Conservation (phyloP, 2,797 vertebrate species). For the Brotula barbata region DNA sequence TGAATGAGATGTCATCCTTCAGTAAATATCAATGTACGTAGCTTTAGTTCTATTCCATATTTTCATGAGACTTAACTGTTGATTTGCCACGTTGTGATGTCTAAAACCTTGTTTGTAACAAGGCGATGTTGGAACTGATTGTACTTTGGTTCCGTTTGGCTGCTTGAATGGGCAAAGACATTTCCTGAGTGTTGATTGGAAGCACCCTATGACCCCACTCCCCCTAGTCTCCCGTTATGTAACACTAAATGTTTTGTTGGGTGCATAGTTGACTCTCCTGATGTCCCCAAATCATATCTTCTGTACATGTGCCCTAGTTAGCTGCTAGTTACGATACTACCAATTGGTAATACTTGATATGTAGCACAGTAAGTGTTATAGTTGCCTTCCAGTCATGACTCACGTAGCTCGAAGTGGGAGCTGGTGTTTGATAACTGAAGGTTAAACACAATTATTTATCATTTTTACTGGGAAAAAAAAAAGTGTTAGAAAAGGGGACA, state of each 20-base stretch:
- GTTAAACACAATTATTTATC: neutral
- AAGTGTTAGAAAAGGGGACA: too few relatives aligned
- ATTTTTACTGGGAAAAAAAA: slow-evolving; percentile 6
- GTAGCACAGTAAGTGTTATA: neutral
- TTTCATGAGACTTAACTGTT: too few relatives aligned
- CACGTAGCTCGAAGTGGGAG: neutral
- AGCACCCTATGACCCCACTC: neutral
- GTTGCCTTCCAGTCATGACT: neutral
- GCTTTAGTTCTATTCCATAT: slow-evolving; percentile 12
- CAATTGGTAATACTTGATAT: too few relatives aligned
- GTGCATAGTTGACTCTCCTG: too few relatives aligned
- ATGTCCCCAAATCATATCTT: neutral
- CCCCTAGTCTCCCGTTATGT: too few relatives aligned
- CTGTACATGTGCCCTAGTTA: neutral
- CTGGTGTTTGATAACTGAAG: neutral
- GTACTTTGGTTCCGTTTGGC: neutral
- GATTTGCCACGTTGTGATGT: too few relatives aligned
- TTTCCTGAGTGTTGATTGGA: neutral
- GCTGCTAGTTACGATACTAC: neutral
- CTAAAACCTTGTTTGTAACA: too few relatives aligned
- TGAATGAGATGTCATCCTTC: slow-evolving; percentile 3
- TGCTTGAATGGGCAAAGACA: neutral
- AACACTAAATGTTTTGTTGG: neutral
- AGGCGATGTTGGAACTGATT: too few relatives aligned
- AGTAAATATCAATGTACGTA: slow-evolving; percentile 32